phyloP scores from a whole-genome alignment of 2,113 vertebrate genomes.

The Genyomyrus donnyi region DNA sequence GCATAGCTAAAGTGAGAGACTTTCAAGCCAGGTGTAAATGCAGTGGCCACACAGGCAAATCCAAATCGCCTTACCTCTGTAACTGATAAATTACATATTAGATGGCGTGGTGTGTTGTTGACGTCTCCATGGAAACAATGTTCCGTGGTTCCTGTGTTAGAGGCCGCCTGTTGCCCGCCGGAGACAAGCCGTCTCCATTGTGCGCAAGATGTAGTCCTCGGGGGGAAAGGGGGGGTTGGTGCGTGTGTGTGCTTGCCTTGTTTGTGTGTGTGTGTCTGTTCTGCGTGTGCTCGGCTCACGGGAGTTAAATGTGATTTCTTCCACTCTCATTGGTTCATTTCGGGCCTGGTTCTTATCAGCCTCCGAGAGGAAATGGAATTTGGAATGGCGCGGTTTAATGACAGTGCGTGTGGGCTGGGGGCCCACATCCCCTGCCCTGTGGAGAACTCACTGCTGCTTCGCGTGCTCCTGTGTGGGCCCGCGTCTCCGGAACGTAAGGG shows the following conservation, averaged over 20 bases:
- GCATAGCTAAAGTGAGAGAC: conserved; percentile 17
- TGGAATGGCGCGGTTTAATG: background rate
- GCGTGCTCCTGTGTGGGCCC: background rate
- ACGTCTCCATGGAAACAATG: conserved; percentile 13
- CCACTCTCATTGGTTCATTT: background rate
- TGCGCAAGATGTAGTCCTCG: background rate
- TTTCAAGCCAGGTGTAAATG: conserved; percentile 8
- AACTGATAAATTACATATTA: conserved; percentile 23
- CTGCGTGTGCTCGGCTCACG: background rate
- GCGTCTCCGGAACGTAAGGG: background rate
- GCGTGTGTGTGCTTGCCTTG: background rate
- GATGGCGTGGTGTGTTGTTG: background rate
- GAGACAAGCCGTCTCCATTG: background rate
- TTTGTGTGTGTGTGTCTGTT: background rate
- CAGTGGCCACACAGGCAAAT: conserved; percentile 29
- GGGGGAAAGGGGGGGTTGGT: background rate
- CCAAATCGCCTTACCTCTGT: conserved; percentile 8
- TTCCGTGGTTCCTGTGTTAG: background rate
- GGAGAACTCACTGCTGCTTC: background rate
- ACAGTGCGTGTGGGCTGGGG: background rate
- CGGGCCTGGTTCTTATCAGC: conserved; percentile 10
- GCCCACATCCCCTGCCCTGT: background rate
- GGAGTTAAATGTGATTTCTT: background rate
- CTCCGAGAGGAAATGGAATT: background rate
- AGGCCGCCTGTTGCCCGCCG: background rate